Percentiles rank a stretch among this genome's conserved stretches.
These are phyloP conservation scores for Urocyon cinereoargenteus DNA, from an alignment of 2,797 vertebrate species.

Conservation along the genomic window DNA sequence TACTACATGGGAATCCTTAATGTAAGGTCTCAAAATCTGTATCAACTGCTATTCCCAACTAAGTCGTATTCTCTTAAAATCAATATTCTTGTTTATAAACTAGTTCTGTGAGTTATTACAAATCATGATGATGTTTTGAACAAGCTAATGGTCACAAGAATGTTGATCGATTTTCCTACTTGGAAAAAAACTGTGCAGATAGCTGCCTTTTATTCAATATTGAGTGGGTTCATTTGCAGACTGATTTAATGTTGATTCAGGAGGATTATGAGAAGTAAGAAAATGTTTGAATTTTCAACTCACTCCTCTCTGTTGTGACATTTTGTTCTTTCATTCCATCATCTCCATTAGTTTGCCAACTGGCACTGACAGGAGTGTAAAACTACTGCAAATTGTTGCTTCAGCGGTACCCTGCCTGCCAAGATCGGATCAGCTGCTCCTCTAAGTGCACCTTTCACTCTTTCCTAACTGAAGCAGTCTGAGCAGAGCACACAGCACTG, in stretches of 20 bases:
- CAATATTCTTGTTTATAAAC: slow-evolving; percentile 65
- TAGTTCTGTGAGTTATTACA: slow-evolving; percentile 71
- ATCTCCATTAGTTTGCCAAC: slow-evolving; percentile 56
- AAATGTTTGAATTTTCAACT: slow-evolving; percentile 57
- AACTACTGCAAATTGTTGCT: slow-evolving; percentile 69
- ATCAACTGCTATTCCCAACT: slow-evolving; percentile 54
- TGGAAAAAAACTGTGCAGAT: slow-evolving; percentile 15
- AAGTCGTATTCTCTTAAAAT: slow-evolving; percentile 72
- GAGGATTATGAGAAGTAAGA: slow-evolving; percentile 52
- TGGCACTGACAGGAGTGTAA: slow-evolving; percentile 57
- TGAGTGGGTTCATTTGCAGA: slow-evolving; percentile 62
- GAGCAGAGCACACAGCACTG: background rate
- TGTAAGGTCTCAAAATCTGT: background rate
- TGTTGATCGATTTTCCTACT: slow-evolving; percentile 68
- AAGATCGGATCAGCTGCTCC: background rate
- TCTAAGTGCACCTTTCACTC: background rate
- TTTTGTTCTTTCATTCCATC: slow-evolving; percentile 68
- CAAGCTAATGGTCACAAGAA: slow-evolving; percentile 73
- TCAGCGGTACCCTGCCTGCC: slow-evolving; percentile 63
- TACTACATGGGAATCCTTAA: background rate
- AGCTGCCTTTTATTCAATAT: slow-evolving; percentile 51
- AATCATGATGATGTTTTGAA: slow-evolving; percentile 74
- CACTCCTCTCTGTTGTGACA: slow-evolving; percentile 68
- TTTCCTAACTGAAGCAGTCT: slow-evolving; percentile 3
- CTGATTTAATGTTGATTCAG: slow-evolving; percentile 70